phyloP scores from a whole-genome alignment of 2,113 vertebrate species.

The Lontra canadensis region DNA sequence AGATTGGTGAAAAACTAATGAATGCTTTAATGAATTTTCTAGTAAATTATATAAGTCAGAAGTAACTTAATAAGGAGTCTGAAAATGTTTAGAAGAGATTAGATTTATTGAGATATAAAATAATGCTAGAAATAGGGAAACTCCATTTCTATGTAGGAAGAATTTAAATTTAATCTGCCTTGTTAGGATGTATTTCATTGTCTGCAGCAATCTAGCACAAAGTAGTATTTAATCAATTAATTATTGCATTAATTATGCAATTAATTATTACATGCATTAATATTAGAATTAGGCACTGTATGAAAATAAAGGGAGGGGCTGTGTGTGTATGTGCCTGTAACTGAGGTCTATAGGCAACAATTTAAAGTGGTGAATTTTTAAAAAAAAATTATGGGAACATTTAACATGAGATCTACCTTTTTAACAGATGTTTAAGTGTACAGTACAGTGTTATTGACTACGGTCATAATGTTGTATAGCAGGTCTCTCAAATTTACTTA shows the following conservation, averaged over 20 bases:
- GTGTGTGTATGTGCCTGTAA: neutral
- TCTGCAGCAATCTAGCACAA: slow-evolving; percentile 18
- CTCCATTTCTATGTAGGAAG: slow-evolving; percentile 20
- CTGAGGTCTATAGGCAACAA: neutral
- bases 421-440: neutral
- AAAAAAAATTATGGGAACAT: neutral
- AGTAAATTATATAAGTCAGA: slow-evolving; percentile 80
- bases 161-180: slow-evolving; percentile 41
- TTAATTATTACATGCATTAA: slow-evolving; percentile 15
- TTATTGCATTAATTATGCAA: slow-evolving; percentile 10
- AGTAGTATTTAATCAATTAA: slow-evolving; percentile 12
- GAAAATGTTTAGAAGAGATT: slow-evolving; percentile 77
- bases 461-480: neutral
- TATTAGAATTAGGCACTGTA: neutral
- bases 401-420: neutral
- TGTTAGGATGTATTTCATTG: slow-evolving; percentile 18
- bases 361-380: neutral
- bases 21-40: slow-evolving; percentile 83
- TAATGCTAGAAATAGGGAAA: slow-evolving; percentile 63
- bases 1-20: slow-evolving; percentile 85
- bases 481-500: neutral
- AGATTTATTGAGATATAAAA: slow-evolving; percentile 73
- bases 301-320: neutral
- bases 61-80: slow-evolving; percentile 78
- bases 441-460: neutral